A percentile compares a stretch with the other conserved stretches of the same genome.
These are phyloP conservation scores for Puffinus mauretanicus DNA, from an alignment of 2,113 vertebrate species.

Conservation along the genomic window DNA sequence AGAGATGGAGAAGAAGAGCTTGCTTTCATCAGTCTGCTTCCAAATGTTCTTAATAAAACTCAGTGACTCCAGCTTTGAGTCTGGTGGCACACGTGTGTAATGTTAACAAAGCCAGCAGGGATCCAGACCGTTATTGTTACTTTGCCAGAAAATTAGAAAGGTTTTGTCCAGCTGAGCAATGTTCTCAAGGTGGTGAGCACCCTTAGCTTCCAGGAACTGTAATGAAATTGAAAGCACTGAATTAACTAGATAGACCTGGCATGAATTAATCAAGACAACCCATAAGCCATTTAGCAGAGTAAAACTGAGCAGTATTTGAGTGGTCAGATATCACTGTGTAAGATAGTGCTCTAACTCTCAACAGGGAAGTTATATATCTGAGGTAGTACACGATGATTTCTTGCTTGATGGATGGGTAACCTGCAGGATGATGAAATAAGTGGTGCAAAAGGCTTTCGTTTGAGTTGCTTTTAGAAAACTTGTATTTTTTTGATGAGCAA, in stretches of 20 bases:
- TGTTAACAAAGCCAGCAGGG: neutral
- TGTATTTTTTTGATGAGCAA: neutral
- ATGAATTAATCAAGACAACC: constrained; percentile 12
- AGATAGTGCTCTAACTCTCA: neutral
- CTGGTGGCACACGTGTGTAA: neutral
- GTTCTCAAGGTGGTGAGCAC: neutral
- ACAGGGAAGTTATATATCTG: neutral
- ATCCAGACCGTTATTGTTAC: neutral
- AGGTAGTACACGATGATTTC: neutral
- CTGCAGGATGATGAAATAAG: neutral
- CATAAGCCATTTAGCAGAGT: neutral
- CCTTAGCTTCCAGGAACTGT: neutral
- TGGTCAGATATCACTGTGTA: neutral
- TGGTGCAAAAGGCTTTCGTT: constrained; percentile 1
- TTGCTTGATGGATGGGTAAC: neutral
- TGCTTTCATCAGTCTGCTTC: neutral
- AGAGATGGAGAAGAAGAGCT: neutral
- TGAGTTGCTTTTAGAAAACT: neutral
- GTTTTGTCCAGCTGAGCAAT: neutral
- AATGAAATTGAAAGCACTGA: neutral
- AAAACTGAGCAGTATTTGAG: neutral
- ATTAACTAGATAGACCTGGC: neutral
- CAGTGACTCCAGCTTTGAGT: neutral
- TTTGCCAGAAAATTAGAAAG: neutral
- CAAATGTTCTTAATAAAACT: neutral